Percentiles rank a stretch among this genome's conserved stretches.
phyloP scores from a whole-genome alignment of 2,888 invertebrate genomes.

The Drosophila tripunctata region DNA sequence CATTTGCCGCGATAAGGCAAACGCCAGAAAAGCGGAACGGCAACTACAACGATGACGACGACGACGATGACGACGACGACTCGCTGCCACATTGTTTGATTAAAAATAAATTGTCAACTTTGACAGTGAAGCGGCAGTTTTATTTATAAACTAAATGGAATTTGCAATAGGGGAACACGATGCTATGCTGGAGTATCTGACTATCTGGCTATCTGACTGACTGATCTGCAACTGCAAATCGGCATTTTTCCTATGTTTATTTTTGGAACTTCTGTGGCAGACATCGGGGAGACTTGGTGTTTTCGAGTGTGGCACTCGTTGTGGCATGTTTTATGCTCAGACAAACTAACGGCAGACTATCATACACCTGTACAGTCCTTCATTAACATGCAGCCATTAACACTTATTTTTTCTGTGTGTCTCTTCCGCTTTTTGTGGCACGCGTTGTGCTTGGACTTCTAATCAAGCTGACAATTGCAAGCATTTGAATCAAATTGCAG shows the following conservation, averaged over 20 bases:
- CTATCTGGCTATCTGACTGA: too few relatives aligned
- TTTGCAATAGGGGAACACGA: constrained; percentile 31
- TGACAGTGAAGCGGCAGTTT: constrained; percentile 71
- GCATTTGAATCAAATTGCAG: constrained; percentile 28
- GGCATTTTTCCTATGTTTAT: constrained; percentile 59
- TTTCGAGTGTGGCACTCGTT: constrained; percentile 42
- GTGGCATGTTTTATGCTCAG: constrained; percentile 40
- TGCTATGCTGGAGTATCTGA: constrained; percentile 5
- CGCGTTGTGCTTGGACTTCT: constrained; percentile 20
- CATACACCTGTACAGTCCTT: constrained; percentile 43
- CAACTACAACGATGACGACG: too few relatives aligned
- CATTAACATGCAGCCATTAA: constrained; percentile 62
- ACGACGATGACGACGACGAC: constrained; percentile 1
- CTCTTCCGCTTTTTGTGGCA: constrained; percentile 24
- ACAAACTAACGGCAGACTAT: constrained; percentile 46
- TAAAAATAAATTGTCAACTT: constrained; percentile 77
- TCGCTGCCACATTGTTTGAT: constrained; percentile 63
- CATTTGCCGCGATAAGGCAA: constrained; percentile 36
- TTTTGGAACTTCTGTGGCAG: constrained; percentile 59
- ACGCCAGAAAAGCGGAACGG: constrained; percentile 36
- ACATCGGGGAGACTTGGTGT: constrained; percentile 65
- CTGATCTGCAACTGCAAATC: constrained; percentile 44
- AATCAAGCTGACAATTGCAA: constrained; percentile 37
- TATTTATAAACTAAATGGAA: constrained; percentile 69
- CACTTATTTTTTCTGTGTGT: constrained; percentile 17